These are phyloP conservation scores for Argopecten irradians DNA, from an alignment of 1,140 invertebrate species.

Conservation along the genomic window DNA sequence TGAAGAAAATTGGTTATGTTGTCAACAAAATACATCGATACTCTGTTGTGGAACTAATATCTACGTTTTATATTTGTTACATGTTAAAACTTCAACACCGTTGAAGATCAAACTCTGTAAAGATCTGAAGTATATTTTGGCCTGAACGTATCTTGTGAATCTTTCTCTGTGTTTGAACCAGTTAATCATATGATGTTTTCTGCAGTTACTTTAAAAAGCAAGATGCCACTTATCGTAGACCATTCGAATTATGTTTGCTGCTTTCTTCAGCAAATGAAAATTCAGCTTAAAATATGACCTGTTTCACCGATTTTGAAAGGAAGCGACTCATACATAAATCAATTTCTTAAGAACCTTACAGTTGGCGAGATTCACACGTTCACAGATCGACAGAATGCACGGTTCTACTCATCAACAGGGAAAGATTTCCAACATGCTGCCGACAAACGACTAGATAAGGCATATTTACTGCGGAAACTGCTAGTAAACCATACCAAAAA, in stretches of 20 bases:
- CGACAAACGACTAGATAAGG: neutral
- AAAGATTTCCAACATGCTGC: neutral
- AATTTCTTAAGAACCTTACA: neutral
- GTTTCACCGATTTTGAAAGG: neutral
- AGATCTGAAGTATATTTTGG: too few relatives aligned
- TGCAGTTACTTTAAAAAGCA: too few relatives aligned
- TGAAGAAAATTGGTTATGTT: too few relatives aligned
- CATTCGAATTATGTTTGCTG: neutral
- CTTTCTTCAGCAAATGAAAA: neutral
- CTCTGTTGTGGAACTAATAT: too few relatives aligned
- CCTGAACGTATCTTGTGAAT: too few relatives aligned
- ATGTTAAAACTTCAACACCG: too few relatives aligned
- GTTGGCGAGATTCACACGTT: neutral
- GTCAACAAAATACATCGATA: too few relatives aligned
- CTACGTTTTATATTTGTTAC: too few relatives aligned
- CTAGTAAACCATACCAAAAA: neutral
- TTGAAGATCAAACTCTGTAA: too few relatives aligned
- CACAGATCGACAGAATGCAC: conserved; percentile 5
- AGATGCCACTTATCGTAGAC: too few relatives aligned
- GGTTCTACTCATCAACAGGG: neutral
- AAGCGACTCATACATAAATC: neutral
- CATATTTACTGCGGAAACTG: neutral
- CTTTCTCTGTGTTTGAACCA: too few relatives aligned
- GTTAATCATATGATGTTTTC: too few relatives aligned
- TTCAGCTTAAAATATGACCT: neutral